Evolutionary conservation across 2,797 vertebrate species (phyloP).

Genomic region (Micromesistius poutassou): DNA sequence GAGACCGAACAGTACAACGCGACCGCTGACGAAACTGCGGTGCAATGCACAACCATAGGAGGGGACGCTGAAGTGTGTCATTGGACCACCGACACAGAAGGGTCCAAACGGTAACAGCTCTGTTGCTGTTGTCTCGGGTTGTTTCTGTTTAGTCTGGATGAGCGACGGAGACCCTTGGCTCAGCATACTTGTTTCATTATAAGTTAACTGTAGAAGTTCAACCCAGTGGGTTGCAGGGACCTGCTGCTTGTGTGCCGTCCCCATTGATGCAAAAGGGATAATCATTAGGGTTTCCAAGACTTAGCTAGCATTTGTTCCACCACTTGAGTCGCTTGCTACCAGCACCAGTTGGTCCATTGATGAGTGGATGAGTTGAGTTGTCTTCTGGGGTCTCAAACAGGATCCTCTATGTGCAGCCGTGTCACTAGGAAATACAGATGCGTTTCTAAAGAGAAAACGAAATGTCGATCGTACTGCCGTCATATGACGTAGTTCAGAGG

Average conservation of each 20-base stretch:
- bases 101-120: neutral
- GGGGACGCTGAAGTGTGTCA: neutral
- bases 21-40: conserved; percentile 59
- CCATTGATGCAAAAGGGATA: too few relatives aligned
- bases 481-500: too few relatives aligned
- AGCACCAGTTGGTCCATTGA: too few relatives aligned
- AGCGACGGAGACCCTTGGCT: neutral
- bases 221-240: neutral
- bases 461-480: neutral
- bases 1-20: conserved; percentile 37
- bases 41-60: conserved; percentile 57
- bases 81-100: neutral
- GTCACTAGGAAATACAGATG: too few relatives aligned
- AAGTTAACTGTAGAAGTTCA: neutral
- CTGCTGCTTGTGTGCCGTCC: neutral
- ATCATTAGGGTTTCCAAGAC: too few relatives aligned
- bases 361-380: too few relatives aligned
- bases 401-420: too few relatives aligned
- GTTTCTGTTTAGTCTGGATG: neutral
- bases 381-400: too few relatives aligned
- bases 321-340: too few relatives aligned
- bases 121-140: neutral
- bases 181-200: too few relatives aligned
- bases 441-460: too few relatives aligned
- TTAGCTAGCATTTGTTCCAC: too few relatives aligned